phyloP scores from a whole-genome alignment of 2,113 vertebrate species.

The Leptocoma aspasia region DNA sequence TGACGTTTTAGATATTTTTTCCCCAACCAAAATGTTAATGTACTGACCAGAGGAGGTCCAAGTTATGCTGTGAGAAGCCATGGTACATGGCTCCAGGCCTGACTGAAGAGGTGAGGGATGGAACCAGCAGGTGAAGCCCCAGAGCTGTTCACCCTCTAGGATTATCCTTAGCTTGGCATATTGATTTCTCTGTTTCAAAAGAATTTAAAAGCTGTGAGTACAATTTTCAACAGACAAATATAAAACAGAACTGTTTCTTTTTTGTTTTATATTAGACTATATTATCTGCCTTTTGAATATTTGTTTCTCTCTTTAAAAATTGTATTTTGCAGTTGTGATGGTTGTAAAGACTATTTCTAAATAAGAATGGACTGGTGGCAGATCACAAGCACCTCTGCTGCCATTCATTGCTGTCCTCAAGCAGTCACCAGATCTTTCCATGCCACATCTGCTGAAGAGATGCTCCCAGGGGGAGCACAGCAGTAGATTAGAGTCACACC shows the following conservation, averaged over 20 bases:
- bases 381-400: neutral
- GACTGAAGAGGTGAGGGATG: neutral
- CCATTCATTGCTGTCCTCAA: neutral
- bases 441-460: neutral
- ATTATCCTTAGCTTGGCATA: neutral
- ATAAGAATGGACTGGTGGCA: neutral
- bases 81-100: neutral
- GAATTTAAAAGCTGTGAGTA: neutral
- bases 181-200: neutral
- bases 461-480: neutral
- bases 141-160: neutral
- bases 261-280: neutral
- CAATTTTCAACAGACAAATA: neutral
- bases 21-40: neutral
- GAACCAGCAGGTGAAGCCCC: neutral
- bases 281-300: neutral
- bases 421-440: neutral
- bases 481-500: neutral
- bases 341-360: neutral
- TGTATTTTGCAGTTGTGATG: neutral
- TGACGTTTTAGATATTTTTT: neutral
- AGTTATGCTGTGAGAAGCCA: neutral
- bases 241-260: neutral
- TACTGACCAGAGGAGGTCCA: neutral
- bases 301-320: neutral